These are phyloP conservation scores for Echinarachnius parma DNA, from an alignment of 53 echinoderm and acorn worm genomes.

Conservation along the genomic window DNA sequence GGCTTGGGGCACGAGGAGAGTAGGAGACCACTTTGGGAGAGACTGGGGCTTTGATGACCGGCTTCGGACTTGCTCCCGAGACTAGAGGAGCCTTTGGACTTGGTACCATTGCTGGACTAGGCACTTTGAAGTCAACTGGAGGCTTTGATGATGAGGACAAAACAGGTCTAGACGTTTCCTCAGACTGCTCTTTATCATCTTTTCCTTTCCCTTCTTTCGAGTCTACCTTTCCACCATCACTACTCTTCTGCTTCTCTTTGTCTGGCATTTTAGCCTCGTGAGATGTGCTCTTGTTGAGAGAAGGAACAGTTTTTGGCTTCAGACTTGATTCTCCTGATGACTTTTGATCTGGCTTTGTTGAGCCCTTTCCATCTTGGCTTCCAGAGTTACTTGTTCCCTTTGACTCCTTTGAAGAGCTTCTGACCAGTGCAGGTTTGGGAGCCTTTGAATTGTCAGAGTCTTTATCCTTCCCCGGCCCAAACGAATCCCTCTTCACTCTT, in stretches of 20 bases:
- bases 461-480: conserved; percentile 15
- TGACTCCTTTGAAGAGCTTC: conserved; percentile 28
- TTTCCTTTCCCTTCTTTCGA: conserved; percentile 10
- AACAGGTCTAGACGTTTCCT: neutral
- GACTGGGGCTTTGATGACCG: conserved; percentile 51
- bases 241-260: conserved; percentile 26
- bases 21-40: conserved; percentile 66
- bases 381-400: neutral
- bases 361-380: conserved; percentile 17
- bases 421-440: conserved; percentile 1
- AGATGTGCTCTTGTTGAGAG: conserved; percentile 9
- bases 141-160: conserved; percentile 37
- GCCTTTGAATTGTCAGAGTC: conserved; percentile 21
- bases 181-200: conserved; percentile 13
- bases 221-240: conserved; percentile 9
- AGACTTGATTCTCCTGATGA: neutral
- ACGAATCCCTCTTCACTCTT: conserved; percentile 11
- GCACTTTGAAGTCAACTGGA: conserved; percentile 80
- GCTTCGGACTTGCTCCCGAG: conserved; percentile 67
- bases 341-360: conserved; percentile 10
- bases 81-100: conserved; percentile 51
- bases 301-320: conserved; percentile 31
- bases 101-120: conserved; percentile 86
- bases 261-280: conserved; percentile 1
- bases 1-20: conserved; percentile 71